Conservation (phyloP, 2,113 vertebrate species). For the Thalassoma bifasciatum region DNA sequence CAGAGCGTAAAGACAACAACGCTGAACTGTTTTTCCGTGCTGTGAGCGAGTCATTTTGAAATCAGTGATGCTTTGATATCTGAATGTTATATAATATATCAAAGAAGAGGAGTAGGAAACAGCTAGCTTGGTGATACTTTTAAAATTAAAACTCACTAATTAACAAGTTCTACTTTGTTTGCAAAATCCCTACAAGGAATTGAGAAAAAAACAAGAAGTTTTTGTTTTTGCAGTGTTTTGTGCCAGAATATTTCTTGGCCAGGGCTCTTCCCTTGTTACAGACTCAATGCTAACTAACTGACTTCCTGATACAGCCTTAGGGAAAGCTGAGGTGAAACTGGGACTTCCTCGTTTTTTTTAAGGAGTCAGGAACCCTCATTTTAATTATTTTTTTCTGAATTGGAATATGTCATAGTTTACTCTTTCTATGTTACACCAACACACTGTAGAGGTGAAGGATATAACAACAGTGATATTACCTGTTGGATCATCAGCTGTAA, state of each 20-base stretch:
- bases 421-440: background rate
- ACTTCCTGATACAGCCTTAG: background rate
- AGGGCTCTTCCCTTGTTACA: background rate
- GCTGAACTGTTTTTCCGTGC: background rate
- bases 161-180: background rate
- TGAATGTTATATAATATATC: no score
- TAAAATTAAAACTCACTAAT: background rate
- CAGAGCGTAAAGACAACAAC: background rate
- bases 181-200: background rate
- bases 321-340: background rate
- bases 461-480: no score
- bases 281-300: background rate
- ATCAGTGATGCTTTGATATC: no score
- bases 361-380: background rate
- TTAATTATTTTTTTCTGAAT: background rate
- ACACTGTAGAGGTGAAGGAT: no score
- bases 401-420: background rate
- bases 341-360: background rate
- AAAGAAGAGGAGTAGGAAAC: background rate
- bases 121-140: background rate
- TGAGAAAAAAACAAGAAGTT: background rate
- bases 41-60: no score
- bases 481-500: no score
- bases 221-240: background rate
- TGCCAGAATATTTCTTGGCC: background rate